phyloP scores from a whole-genome alignment of 2,797 vertebrate genomes.

The Diplodus puntazzo region DNA sequence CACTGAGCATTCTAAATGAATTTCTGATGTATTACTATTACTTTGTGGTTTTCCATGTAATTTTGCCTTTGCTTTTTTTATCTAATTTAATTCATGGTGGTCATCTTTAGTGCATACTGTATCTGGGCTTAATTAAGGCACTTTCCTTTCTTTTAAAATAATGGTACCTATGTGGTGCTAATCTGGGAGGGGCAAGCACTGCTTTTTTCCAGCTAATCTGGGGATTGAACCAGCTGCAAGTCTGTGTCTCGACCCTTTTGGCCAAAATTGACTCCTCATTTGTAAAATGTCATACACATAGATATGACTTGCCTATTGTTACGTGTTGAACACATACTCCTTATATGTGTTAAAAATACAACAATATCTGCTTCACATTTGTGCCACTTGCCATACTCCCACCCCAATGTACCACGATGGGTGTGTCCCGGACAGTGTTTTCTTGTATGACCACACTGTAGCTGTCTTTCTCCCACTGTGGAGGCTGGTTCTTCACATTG shows the following conservation, averaged over 20 bases:
- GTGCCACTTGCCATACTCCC: not conserved
- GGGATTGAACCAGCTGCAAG: not conserved
- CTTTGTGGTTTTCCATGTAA: not conserved
- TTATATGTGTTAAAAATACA: not conserved
- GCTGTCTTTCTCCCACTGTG: constrained; percentile 90
- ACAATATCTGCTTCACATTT: not conserved
- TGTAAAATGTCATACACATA: not conserved
- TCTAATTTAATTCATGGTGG: not conserved
- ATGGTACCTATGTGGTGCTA: not conserved
- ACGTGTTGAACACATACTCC: not conserved
- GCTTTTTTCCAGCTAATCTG: not conserved
- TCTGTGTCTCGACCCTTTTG: not conserved
- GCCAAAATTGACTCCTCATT: too few species aligned
- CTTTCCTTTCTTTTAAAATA: not conserved
- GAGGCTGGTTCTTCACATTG: constrained; percentile 90
- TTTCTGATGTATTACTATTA: not conserved
- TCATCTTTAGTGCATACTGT: not conserved
- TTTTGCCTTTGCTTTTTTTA: too few species aligned
- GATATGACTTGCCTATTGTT: not conserved
- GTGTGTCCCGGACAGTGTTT: constrained; percentile 86
- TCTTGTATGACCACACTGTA: constrained; percentile 89
- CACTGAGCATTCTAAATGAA: not conserved
- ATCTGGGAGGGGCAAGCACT: not conserved
- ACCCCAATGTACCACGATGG: constrained; percentile 81
- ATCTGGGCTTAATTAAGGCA: not conserved